Conservation (phyloP, 1,140 invertebrate genomes). For the Trichonephila inaurata region DNA sequence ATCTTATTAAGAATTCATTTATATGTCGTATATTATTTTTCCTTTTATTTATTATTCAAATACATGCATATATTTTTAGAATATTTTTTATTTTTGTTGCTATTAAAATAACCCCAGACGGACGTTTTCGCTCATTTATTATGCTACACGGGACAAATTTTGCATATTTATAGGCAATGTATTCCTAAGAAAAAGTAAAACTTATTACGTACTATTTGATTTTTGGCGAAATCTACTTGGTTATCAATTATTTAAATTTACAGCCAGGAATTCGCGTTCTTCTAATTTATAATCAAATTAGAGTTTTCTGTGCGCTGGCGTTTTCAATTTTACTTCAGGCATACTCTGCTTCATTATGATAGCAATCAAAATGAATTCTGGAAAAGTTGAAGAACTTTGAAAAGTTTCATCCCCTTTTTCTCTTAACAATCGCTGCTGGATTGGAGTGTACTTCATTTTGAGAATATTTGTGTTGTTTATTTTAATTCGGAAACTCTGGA, state of each 20-base stretch:
- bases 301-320: not conserved
- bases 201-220: not conserved
- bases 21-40: too few relatives aligned
- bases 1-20: too few relatives aligned
- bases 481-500: too few relatives aligned
- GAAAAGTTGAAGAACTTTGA: not conserved
- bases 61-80: too few relatives aligned
- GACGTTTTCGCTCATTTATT: too few relatives aligned
- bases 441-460: not conserved
- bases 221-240: not conserved
- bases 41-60: too few relatives aligned
- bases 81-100: too few relatives aligned
- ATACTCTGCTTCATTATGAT: not conserved
- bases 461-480: not conserved
- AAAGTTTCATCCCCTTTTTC: not conserved
- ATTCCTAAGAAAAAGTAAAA: not conserved
- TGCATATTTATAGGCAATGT: too few relatives aligned
- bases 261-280: not conserved
- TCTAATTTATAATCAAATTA: slow-evolving; percentile 12
- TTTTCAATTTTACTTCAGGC: not conserved
- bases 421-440: not conserved
- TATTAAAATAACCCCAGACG: too few relatives aligned
- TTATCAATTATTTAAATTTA: slow-evolving; percentile 4
- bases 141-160: too few relatives aligned
- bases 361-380: not conserved